Conservation (phyloP, 2,888 invertebrate genomes). For the Mimas tiliae region DNA sequence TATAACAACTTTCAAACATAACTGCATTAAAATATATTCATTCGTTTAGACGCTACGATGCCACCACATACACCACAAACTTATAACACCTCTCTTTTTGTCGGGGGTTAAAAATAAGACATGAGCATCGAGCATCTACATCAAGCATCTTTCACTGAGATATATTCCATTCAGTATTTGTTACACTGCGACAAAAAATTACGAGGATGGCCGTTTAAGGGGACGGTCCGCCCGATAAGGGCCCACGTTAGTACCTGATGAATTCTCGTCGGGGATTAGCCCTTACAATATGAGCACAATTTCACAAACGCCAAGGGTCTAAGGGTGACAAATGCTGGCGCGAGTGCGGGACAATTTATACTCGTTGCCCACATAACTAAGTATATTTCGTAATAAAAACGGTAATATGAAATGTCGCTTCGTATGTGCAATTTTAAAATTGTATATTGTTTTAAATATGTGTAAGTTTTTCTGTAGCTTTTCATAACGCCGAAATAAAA, state of each 20-base stretch:
- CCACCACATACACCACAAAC: too few relatives aligned
- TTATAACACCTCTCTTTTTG: too few relatives aligned
- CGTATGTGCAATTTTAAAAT: conserved; percentile 34
- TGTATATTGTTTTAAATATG: background rate
- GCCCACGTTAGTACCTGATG: conserved; percentile 71
- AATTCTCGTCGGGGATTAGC: conserved; percentile 78
- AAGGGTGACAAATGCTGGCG: conserved; percentile 70
- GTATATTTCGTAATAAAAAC: conserved; percentile 79
- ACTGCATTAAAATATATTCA: too few relatives aligned
- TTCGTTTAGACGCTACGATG: too few relatives aligned
- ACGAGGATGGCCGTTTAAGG: conserved; percentile 59
- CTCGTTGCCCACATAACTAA: conserved; percentile 52
- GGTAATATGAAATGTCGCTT: conserved; percentile 66
- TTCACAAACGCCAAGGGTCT: conserved; percentile 73
- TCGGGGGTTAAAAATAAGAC: too few relatives aligned
- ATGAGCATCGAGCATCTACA: background rate
- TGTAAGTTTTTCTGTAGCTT: too few relatives aligned
- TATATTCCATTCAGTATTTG: conserved; percentile 30
- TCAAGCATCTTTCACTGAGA: background rate
- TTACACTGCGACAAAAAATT: conserved; percentile 56
- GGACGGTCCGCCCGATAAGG: conserved; percentile 67
- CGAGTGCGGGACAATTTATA: conserved; percentile 69
- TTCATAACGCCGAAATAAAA: too few relatives aligned
- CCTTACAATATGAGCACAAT: conserved; percentile 82
- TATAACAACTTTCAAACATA: too few relatives aligned